Conservation (phyloP, 2,797 vertebrate species). For the Gymnothorax javanicus region DNA sequence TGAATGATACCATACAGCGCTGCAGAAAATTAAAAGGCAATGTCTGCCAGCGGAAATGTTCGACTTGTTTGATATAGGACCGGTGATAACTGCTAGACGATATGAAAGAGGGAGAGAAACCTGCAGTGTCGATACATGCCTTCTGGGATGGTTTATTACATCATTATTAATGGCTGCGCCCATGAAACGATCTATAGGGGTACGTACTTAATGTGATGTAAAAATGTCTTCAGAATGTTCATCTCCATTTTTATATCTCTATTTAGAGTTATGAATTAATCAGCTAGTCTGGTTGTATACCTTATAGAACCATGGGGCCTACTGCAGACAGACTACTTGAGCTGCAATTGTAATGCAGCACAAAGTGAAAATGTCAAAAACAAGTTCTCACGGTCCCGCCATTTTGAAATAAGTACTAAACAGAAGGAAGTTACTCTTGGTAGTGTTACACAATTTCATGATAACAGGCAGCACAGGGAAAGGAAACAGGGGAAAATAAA, state of each 20-base stretch:
- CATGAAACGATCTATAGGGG: conserved; percentile 95
- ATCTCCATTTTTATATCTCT: conserved; percentile 59
- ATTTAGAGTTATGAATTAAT: conserved; percentile 84
- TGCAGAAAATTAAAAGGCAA: conserved; percentile 99
- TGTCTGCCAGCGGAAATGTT: conserved; percentile 99
- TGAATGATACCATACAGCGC: conserved; percentile 99
- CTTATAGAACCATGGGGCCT: not conserved
- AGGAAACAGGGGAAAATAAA: not conserved
- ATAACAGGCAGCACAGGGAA: not conserved
- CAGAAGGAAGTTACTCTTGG: not conserved
- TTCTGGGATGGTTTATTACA: conserved; percentile 99
- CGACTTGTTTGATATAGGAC: conserved; percentile 99
- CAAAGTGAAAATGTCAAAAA: not conserved
- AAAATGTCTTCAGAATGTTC: conserved; percentile 85
- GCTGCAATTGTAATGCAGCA: not conserved
- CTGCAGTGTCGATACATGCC: conserved; percentile 98
- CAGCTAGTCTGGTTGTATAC: conserved; percentile 55
- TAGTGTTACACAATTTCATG: not conserved
- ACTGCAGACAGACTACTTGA: not conserved
- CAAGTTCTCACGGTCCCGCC: not conserved
- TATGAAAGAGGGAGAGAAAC: conserved; percentile 99
- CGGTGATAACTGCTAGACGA: conserved; percentile 97
- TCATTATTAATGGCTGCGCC: conserved; percentile 92
- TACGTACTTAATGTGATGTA: conserved; percentile 84
- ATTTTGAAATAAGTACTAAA: not conserved